A percentile compares a stretch with the other conserved stretches of the same genome.
phyloP scores from a whole-genome alignment of 2,113 vertebrate species.

The Gymnogyps californianus region DNA sequence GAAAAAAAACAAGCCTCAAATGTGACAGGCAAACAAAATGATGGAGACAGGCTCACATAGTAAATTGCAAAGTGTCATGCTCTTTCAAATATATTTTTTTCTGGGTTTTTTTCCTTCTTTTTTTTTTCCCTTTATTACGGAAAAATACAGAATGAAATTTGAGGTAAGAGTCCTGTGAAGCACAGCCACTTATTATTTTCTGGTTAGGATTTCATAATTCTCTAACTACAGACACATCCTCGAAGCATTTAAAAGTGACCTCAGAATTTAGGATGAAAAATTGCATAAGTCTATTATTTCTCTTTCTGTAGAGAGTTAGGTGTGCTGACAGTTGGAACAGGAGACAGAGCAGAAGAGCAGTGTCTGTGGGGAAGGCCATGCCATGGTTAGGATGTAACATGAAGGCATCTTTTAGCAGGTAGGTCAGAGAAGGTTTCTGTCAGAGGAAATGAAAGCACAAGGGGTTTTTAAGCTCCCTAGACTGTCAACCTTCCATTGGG shows the following conservation, averaged over 20 bases:
- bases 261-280: neutral
- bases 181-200: neutral
- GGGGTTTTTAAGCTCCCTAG: neutral
- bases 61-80: neutral
- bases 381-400: neutral
- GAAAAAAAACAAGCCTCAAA: neutral
- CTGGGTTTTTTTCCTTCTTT: rapidly evolving
- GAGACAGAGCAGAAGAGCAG: neutral
- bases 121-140: neutral
- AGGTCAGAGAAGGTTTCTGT: neutral
- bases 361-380: neutral
- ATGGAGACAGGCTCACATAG: neutral
- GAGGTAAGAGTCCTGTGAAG: neutral
- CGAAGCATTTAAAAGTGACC: neutral
- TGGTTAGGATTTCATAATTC: neutral
- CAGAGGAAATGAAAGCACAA: neutral
- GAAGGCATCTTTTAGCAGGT: neutral
- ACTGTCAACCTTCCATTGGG: neutral
- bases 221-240: neutral
- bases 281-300: neutral
- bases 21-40: constrained; percentile 19
- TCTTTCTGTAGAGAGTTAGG: neutral
- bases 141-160: neutral
- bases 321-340: neutral
- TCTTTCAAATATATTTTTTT: neutral